phyloP scores from a whole-genome alignment of 2,888 invertebrate species.

The Lasioglossum leucozonium region DNA sequence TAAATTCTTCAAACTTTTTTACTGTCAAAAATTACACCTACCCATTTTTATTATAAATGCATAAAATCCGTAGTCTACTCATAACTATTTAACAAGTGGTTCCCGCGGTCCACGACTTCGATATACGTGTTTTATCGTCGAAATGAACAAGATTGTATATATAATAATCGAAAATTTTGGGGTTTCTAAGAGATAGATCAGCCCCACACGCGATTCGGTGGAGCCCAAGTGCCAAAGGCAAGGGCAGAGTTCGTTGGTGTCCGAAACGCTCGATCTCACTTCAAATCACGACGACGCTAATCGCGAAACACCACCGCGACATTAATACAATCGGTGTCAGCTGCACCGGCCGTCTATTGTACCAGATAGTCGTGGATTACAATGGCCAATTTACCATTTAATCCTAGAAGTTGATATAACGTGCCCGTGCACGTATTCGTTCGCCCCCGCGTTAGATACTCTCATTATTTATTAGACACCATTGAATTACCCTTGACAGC shows the following conservation, averaged over 20 bases:
- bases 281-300: slow-evolving; percentile 42
- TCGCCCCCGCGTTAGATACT: slow-evolving; percentile 34
- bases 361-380: slow-evolving; percentile 64
- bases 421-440: slow-evolving; percentile 44
- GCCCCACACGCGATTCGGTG: background rate
- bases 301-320: slow-evolving; percentile 53
- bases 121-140: too few relatives aligned
- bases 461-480: slow-evolving; percentile 60
- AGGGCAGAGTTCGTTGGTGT: slow-evolving; percentile 10
- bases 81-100: too few relatives aligned
- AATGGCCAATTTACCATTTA: slow-evolving; percentile 66
- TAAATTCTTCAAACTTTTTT: too few relatives aligned
- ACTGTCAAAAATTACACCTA: too few relatives aligned
- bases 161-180: too few relatives aligned
- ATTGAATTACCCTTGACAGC: slow-evolving; percentile 38
- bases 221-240: background rate
- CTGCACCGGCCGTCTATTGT: slow-evolving; percentile 39
- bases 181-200: too few relatives aligned
- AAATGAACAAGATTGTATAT: too few relatives aligned
- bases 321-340: slow-evolving; percentile 67
- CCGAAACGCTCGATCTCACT: slow-evolving; percentile 28
- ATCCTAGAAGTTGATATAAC: slow-evolving; percentile 65
- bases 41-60: too few relatives aligned
- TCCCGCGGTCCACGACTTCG: too few relatives aligned
- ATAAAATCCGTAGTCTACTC: too few relatives aligned